Base-by-base conservation (phyloP, 2,888 invertebrate species). In the Chesias legatella region DNA sequence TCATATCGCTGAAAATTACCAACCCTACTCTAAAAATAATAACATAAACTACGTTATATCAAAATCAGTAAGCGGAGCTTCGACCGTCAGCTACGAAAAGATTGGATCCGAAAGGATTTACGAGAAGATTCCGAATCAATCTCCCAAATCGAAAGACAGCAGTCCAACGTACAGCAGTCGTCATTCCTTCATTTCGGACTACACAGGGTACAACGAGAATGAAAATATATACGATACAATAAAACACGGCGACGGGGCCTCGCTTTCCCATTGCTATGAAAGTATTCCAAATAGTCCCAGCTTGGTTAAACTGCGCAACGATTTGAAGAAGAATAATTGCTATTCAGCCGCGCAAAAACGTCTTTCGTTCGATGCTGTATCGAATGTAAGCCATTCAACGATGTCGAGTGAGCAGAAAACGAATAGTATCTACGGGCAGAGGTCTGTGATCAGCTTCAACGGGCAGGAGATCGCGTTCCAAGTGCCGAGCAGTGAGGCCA, bases 161-260 rank as follows among this genome's bases (percentile, higher is more conserved):
- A 85, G 84, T 51, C 86, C 86, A 0, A 76, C 67, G 9, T 76
- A 75, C 53, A 80, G 79, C 51, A 77, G 74, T 41, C 67, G 84
- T 20, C 76, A 84, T 61, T 86, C 85, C 0, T 74, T 78, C 40
- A 68, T 76, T 22, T 82, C 82, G 0, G 86, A 86, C 42, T 84
- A 82, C 51, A 73, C 73, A 0, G 72, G 71, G 1, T 86, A 88
- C 55, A 86, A 82, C 48, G 88, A 86, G 22, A 85, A 78, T 10
- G 91, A 91, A 51, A 91, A 91, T 55, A 91, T 92, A 48, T 91
- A 92, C 54, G 91, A 91, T 48, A 90, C 90, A 0, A 91, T 91
- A 44, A 91, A 90, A 57, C 89, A 90, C 28, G 71, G 73, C 1
- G 90, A 90, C 37, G 82, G 73, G 0, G 67, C 67, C 1, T 88